phyloP scores from a whole-genome alignment of 2,888 invertebrate genomes.

The Deilephila porcellus region DNA sequence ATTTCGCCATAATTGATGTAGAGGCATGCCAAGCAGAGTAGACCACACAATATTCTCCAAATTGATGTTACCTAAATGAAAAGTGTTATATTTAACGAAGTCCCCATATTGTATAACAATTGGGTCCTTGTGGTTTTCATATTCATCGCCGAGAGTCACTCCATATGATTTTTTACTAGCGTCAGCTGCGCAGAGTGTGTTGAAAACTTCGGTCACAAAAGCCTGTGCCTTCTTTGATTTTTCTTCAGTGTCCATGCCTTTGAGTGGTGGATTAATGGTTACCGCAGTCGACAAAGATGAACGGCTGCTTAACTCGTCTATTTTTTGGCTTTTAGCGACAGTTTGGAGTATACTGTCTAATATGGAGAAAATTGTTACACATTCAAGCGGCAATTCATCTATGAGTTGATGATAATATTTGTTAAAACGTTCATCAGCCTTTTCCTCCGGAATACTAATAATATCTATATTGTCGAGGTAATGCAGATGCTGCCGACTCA shows the following conservation, averaged over 20 bases:
- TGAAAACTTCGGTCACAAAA: constrained; percentile 65
- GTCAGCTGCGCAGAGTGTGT: constrained; percentile 62
- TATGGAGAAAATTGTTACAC: constrained; percentile 66
- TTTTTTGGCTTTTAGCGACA: constrained; percentile 49
- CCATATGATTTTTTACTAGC: constrained; percentile 63
- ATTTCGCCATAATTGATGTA: constrained; percentile 65
- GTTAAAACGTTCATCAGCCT: constrained; percentile 42
- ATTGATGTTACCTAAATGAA: constrained; percentile 71
- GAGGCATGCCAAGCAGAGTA: constrained; percentile 65
- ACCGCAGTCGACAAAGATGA: constrained; percentile 52
- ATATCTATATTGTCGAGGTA: constrained; percentile 79
- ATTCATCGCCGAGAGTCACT: constrained; percentile 70
- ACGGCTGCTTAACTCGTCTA: constrained; percentile 49
- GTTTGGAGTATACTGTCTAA: constrained; percentile 67
- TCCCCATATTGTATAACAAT: constrained; percentile 70
- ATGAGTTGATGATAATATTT: constrained; percentile 56
- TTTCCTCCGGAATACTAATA: constrained; percentile 59
- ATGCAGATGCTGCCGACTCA: constrained; percentile 74
- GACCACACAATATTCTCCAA: constrained; percentile 64
- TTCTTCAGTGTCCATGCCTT: constrained; percentile 43
- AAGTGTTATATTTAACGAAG: constrained; percentile 64
- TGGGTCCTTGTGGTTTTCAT: constrained; percentile 68
- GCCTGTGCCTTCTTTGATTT: constrained; percentile 59
- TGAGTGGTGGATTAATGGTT: constrained; percentile 44
- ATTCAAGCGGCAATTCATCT: constrained; percentile 66